These are phyloP conservation scores for Endotricha flammealis DNA, from an alignment of 2,888 invertebrate genomes.

Conservation along the genomic window DNA sequence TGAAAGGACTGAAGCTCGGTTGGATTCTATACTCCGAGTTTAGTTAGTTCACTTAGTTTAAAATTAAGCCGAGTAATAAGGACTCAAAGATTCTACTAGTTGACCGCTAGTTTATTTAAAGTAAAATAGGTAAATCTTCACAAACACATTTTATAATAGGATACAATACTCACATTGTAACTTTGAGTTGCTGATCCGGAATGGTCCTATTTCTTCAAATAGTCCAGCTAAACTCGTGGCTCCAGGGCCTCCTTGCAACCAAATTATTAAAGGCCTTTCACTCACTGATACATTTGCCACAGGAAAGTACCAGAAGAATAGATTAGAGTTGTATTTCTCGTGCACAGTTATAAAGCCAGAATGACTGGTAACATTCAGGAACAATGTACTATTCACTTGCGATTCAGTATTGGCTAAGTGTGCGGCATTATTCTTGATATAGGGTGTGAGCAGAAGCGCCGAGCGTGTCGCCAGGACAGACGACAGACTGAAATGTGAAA, in stretches of 20 bases:
- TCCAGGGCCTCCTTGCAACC: conserved; percentile 93
- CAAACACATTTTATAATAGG: no score
- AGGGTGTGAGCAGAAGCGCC: conserved; percentile 46
- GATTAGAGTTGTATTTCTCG: conserved; percentile 82
- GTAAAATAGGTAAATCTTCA: no score
- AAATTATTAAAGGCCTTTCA: conserved; percentile 84
- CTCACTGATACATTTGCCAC: conserved; percentile 42
- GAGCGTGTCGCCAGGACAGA: conserved; percentile 8
- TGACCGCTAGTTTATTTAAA: no score
- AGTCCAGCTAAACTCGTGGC: conserved; percentile 77
- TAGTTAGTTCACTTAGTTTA: no score
- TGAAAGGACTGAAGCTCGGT: no score
- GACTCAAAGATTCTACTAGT: no score
- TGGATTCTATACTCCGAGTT: no score
- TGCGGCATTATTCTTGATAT: conserved; percentile 38
- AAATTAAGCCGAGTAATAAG: no score
- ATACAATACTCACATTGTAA: conserved; percentile 42
- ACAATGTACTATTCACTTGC: conserved; percentile 40
- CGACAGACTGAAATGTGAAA: not conserved
- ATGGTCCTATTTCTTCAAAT: conserved; percentile 62
- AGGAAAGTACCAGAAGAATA: conserved; percentile 93
- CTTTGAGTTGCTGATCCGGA: conserved; percentile 24
- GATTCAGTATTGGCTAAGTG: conserved; percentile 42
- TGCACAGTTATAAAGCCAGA: conserved; percentile 82
- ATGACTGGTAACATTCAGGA: conserved; percentile 62